Percentiles rank a stretch among this genome's conserved stretches.
phyloP scores from a whole-genome alignment of 2,888 invertebrate species.

The Girardia tigrina region DNA sequence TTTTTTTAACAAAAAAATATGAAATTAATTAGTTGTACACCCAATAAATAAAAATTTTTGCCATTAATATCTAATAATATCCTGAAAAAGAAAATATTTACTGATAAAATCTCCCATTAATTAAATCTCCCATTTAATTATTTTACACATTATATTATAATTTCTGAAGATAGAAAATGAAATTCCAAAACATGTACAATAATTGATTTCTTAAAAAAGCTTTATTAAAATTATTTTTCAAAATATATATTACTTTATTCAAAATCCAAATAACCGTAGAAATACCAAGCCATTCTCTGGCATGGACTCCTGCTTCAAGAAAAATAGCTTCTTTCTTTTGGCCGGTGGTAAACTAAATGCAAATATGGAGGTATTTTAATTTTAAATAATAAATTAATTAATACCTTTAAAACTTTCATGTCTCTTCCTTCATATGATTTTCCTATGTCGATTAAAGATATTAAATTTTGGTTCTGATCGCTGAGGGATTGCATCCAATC shows the following conservation, averaged over 20 bases:
- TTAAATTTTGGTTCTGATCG: neutral
- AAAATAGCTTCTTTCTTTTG: neutral
- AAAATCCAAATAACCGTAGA: neutral
- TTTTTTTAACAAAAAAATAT: no score
- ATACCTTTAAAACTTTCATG: neutral
- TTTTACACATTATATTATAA: no score
- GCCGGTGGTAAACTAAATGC: neutral
- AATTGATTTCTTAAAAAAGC: no score
- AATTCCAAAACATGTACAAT: no score
- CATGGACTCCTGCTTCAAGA: neutral
- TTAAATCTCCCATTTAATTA: no score
- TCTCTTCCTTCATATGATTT: neutral
- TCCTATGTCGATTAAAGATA: neutral
- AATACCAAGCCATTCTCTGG: neutral
- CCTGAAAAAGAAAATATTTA: no score
- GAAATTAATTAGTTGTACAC: no score
- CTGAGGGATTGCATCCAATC: neutral
- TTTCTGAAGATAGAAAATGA: no score
- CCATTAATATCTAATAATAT: no score
- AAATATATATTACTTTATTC: conserved; percentile 23
- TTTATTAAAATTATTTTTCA: no score
- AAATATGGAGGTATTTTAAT: neutral
- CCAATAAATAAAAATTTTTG: no score
- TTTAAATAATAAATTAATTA: neutral
- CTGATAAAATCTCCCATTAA: no score